phyloP scores from a whole-genome alignment of 1,140 invertebrate genomes.

The Macrosteles quadrilineatus region DNA sequence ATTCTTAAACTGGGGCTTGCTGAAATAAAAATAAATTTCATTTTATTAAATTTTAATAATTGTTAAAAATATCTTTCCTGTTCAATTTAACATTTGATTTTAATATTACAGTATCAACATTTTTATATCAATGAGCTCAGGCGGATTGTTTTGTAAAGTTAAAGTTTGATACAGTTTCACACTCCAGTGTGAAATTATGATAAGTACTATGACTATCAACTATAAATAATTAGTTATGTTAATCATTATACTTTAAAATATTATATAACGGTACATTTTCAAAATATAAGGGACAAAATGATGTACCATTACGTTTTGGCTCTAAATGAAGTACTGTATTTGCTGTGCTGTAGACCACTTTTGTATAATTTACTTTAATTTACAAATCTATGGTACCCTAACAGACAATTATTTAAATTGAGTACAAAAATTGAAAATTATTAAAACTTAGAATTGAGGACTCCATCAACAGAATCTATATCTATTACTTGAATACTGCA shows the following conservation, averaged over 20 bases:
- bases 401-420: not conserved
- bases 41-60: not conserved
- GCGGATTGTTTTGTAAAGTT: not conserved
- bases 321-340: not conserved
- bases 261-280: not conserved
- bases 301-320: not conserved
- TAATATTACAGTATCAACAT: not conserved
- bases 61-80: not conserved
- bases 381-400: not conserved
- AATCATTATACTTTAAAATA: not conserved
- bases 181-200: not conserved
- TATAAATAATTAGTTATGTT: not conserved
- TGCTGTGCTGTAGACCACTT: not conserved
- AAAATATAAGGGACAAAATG: not conserved
- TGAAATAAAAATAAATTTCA: not conserved
- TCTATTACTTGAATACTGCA: too few species aligned
- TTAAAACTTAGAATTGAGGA: too few species aligned
- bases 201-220: not conserved
- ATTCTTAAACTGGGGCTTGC: not conserved
- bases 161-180: not conserved
- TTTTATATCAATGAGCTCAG: not conserved
- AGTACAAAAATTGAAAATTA: not conserved
- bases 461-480: too few species aligned
- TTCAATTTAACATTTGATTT: not conserved
- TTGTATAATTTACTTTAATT: not conserved